Evolutionary conservation across 2,797 vertebrate genomes (phyloP).

Genomic region (Pelodytes ibericus): DNA sequence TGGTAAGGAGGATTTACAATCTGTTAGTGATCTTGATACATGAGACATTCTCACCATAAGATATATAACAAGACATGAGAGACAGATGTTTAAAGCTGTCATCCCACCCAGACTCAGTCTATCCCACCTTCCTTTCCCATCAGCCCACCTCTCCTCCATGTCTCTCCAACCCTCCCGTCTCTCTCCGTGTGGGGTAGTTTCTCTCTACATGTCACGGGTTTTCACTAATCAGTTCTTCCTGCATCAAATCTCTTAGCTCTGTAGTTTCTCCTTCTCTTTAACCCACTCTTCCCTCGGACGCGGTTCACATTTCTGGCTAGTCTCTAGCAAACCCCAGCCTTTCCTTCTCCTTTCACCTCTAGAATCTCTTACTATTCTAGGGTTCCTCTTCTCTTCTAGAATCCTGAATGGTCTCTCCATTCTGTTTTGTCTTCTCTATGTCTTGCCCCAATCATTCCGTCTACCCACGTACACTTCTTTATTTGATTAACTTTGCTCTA

Average conservation of each 20-base stretch:
- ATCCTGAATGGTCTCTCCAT: no score
- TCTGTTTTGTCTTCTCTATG: no score
- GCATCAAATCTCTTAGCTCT: background rate
- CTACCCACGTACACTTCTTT: no score
- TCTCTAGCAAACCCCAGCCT: background rate
- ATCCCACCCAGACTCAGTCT: no score
- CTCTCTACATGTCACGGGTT: conserved; percentile 21
- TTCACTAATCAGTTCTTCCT: conserved; percentile 16
- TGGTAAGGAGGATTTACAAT: background rate
- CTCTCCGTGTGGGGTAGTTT: background rate
- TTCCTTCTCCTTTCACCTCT: background rate
- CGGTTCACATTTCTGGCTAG: no score
- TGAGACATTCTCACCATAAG: background rate
- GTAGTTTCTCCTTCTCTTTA: background rate
- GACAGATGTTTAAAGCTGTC: background rate
- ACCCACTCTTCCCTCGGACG: background rate
- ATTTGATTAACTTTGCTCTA: no score
- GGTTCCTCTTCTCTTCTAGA: no score
- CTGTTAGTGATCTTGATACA: background rate
- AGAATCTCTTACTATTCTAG: no score
- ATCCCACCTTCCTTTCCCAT: background rate
- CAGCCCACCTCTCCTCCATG: background rate
- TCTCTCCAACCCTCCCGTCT: background rate
- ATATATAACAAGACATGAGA: background rate
- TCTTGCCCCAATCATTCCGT: no score